Percentiles rank a stretch among this genome's conserved stretches.
Conservation (phyloP, 2,888 invertebrate genomes). For the Endotricha flammealis region DNA sequence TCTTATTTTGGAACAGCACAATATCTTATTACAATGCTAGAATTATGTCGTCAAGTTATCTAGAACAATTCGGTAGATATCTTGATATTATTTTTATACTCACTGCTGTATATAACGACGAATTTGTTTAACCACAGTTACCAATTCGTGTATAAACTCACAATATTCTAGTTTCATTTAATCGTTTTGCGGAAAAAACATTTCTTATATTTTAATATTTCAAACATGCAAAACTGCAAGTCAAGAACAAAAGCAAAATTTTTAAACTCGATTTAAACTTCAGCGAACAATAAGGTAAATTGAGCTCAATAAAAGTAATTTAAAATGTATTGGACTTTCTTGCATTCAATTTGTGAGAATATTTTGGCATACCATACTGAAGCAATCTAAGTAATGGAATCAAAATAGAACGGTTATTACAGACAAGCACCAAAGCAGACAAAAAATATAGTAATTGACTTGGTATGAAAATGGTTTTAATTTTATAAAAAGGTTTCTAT, state of each 20-base stretch:
- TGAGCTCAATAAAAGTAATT: conserved; percentile 11
- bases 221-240: too few relatives aligned
- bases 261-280: not conserved
- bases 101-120: too few relatives aligned
- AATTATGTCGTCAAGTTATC: too few relatives aligned
- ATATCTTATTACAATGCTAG: too few relatives aligned
- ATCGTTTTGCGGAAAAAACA: too few relatives aligned
- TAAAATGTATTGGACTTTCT: conserved; percentile 14
- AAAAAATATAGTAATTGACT: conserved; percentile 1
- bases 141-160: too few relatives aligned
- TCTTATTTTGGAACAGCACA: too few relatives aligned
- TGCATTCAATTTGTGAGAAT: conserved; percentile 22
- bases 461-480: not conserved
- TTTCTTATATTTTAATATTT: too few relatives aligned
- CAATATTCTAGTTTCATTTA: too few relatives aligned
- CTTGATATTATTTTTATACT: too few relatives aligned
- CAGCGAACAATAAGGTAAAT: not conserved
- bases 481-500: not conserved
- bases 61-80: too few relatives aligned
- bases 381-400: conserved; percentile 29
- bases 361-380: conserved; percentile 21
- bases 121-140: too few relatives aligned
- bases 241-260: not conserved
- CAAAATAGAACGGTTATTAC: conserved; percentile 18
- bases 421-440: conserved; percentile 13